Conservation (phyloP, 2,888 invertebrate genomes). For the Deilephila elpenor region DNA sequence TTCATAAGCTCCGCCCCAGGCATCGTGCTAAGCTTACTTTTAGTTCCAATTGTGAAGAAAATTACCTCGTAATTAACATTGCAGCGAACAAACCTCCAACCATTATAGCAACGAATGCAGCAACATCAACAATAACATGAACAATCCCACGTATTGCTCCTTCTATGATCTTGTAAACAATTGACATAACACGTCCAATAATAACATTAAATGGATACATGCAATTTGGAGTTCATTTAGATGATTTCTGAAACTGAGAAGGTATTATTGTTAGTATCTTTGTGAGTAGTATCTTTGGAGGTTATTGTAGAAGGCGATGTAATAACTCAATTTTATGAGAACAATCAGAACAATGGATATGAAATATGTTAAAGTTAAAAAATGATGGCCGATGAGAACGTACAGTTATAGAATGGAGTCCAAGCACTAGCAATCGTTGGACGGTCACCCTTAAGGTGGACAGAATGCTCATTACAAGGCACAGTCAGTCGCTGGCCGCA, state of each 20-base stretch:
- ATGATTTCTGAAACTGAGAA: slow-evolving; percentile 37
- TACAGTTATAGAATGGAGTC: too few relatives aligned
- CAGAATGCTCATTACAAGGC: too few relatives aligned
- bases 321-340: too few relatives aligned
- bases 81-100: background rate
- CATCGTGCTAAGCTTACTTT: background rate
- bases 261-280: slow-evolving; percentile 4
- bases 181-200: slow-evolving; percentile 34
- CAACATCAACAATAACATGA: slow-evolving; percentile 31
- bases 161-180: slow-evolving; percentile 51
- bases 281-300: too few relatives aligned
- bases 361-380: too few relatives aligned
- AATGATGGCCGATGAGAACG: too few relatives aligned
- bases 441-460: too few relatives aligned
- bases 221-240: background rate
- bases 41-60: background rate
- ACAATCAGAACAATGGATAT: too few relatives aligned
- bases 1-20: too few relatives aligned
- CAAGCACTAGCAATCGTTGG: too few relatives aligned
- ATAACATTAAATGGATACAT: slow-evolving; percentile 44
- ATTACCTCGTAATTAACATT: slow-evolving; percentile 14
- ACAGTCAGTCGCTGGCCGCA: too few relatives aligned
- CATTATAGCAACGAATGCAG: background rate
- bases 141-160: slow-evolving; percentile 49
- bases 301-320: too few relatives aligned